phyloP scores from a whole-genome alignment of 2,113 vertebrate species.

The Coracopsis vasa region DNA sequence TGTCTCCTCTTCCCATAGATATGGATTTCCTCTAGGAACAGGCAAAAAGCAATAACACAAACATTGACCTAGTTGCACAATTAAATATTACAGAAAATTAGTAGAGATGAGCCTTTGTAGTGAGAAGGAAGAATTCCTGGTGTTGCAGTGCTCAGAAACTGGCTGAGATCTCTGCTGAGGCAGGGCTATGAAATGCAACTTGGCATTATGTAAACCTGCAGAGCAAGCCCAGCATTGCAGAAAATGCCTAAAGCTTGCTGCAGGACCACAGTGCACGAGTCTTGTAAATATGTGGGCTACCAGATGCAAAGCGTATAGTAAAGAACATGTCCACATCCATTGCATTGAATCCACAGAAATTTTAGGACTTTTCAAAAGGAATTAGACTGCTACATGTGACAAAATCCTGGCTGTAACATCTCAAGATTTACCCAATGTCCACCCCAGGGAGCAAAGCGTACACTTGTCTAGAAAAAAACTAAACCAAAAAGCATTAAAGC shows the following conservation, averaged over 20 bases:
- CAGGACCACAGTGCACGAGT: background rate
- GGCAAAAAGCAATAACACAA: background rate
- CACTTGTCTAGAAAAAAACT: background rate
- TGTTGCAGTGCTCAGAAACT: background rate
- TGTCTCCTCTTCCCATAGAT: background rate
- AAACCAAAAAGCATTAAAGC: background rate
- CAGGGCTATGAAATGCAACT: background rate
- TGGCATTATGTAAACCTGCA: background rate
- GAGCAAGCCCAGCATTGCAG: background rate
- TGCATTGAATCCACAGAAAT: background rate
- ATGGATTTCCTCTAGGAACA: background rate
- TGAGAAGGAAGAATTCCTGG: background rate
- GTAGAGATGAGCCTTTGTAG: background rate
- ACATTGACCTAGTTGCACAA: background rate
- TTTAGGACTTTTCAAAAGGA: background rate
- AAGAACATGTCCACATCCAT: background rate
- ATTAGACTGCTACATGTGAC: background rate
- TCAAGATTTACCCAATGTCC: background rate
- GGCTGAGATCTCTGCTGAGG: background rate
- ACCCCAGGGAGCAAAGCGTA: accelerated
- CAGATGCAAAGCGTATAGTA: accelerated
- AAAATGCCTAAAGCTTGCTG: background rate
- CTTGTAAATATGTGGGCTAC: background rate
- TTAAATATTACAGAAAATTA: background rate
- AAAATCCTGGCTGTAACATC: background rate